A percentile compares a stretch with the other conserved stretches of the same genome.
Evolutionary conservation across 2,113 vertebrate genomes (phyloP).

Genomic region (Cairina moschata): DNA sequence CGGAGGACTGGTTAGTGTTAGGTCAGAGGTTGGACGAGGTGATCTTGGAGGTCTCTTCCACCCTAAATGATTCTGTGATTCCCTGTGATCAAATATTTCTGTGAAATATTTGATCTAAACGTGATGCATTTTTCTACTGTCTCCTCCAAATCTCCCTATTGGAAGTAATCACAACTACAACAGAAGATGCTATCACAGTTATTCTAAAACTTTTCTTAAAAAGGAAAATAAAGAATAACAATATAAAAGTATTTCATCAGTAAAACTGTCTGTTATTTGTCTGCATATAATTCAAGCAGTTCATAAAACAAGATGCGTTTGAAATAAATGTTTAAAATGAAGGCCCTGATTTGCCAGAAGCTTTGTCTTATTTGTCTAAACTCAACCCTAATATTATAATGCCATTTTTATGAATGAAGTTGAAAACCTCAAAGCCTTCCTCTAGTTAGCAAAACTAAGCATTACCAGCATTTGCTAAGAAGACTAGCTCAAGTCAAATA

Average conservation of each 20-base stretch:
- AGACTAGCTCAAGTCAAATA: neutral
- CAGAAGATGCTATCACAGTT: neutral
- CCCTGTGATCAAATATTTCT: no score
- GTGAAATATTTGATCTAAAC: neutral
- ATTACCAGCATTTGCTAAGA: neutral
- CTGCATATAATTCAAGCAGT: neutral
- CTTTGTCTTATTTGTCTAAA: neutral
- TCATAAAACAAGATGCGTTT: neutral
- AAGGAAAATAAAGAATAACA: neutral
- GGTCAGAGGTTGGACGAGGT: no score
- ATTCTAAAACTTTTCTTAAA: neutral
- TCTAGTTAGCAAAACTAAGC: neutral
- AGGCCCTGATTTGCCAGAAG: neutral
- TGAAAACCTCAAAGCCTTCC: neutral
- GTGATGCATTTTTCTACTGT: neutral
- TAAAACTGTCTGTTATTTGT: neutral
- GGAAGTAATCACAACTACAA: neutral
- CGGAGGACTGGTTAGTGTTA: no score
- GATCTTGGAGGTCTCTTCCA: no score
- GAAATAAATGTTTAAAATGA: neutral
- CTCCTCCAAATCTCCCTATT: neutral
- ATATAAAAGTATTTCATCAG: neutral
- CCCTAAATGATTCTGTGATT: no score
- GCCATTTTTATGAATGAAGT: neutral
- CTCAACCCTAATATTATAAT: neutral